Conservation (phyloP, 2,113 vertebrate genomes). For the Chlamydotis undulata region DNA sequence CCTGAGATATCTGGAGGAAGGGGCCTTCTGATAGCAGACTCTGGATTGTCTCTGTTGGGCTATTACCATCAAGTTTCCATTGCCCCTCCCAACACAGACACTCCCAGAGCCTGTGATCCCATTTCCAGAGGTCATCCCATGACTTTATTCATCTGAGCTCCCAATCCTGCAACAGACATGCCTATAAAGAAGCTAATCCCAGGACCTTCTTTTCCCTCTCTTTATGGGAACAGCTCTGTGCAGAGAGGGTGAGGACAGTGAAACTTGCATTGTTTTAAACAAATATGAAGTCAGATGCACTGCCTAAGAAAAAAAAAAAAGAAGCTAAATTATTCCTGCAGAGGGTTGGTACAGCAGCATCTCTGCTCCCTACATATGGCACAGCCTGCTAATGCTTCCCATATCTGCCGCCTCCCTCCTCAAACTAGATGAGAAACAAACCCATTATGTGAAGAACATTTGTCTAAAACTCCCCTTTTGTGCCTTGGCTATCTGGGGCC, state of each 20-base stretch:
- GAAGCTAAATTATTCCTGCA: neutral
- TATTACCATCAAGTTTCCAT: neutral
- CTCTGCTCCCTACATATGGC: neutral
- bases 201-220: neutral
- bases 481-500: conserved; percentile 67
- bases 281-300: neutral
- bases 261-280: neutral
- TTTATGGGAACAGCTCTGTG: neutral
- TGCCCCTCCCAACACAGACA: neutral
- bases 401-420: neutral
- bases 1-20: neutral
- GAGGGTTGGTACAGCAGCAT: neutral
- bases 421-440: conserved; percentile 45
- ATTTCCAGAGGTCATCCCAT: neutral
- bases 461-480: conserved; percentile 65
- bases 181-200: neutral
- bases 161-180: neutral
- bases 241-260: neutral
- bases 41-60: neutral
- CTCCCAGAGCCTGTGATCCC: neutral
- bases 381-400: neutral
- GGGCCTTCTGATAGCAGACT: neutral
- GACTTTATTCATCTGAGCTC: neutral
- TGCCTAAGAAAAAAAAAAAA: neutral
- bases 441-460: conserved; percentile 62